Evolutionary conservation across 2,888 invertebrate species (phyloP), one percentile per base, ranked within the genome.

Genomic region (Craniophora ligustri): DNA sequence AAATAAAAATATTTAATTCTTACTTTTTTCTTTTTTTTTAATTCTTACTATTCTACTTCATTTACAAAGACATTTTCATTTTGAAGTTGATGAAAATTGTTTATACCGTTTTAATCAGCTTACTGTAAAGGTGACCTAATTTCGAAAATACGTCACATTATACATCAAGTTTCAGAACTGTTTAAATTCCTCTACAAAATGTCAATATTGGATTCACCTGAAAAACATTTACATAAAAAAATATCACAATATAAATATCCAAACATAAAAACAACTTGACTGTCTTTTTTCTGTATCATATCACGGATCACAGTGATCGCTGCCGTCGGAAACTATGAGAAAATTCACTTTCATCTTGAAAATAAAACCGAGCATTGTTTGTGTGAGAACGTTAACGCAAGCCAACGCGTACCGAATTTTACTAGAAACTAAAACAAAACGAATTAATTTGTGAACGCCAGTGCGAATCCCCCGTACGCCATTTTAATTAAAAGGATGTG

Each of bases 401-500:
- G 42, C 36, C 32, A 44, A 16, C 55, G 45, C 53, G 45, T 54
- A 47, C 51, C 35, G 34, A 44, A 74, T 75, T 63, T 60, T 39
- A 67, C 55, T 53, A 30, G 55, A 63, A 74, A 76, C 68, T 75
- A 72, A 65, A 75, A 72, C 63, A 68, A 74, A 69, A 64, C 56
- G 51, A 73, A 72, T 67, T 74, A 71, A 74, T 65, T 68, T 60
- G 41, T 49, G 45, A 51, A 66, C 44, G 60, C 57, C 46, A 51
- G 36, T 40, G 44, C 31, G 54, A 47, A 63, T 56, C 57, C 66
- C 64, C 71, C 14, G 53, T 41, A 57, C 64, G 45, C 65, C 38
- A 61, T 65, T 66, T 67, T 72, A 76, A 76, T 76, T 75, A 76
- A 76, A 76, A 70, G 65, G 64, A 59, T 68, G 57, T 65, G 59